Evolutionary conservation across 2,797 vertebrate species (phyloP).

Genomic region (Catostomus latipinnis): DNA sequence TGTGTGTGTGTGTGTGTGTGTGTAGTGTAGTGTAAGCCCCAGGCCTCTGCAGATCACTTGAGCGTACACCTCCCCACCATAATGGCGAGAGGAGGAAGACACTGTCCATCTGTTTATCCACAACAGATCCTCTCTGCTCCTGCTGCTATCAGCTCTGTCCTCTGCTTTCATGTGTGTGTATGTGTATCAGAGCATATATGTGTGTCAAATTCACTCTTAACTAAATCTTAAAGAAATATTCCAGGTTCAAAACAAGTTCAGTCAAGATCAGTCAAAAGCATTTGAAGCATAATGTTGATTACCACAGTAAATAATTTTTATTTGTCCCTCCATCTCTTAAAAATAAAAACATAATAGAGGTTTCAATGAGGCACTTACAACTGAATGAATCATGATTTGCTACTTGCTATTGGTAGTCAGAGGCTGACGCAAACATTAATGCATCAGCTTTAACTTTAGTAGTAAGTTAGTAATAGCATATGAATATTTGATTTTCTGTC

Average conservation of each 20-base stretch:
- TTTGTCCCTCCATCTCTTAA: too few species aligned
- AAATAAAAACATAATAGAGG: too few species aligned
- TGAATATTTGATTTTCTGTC: background rate
- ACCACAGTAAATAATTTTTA: too few species aligned
- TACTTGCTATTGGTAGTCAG: too few species aligned
- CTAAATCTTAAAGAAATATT: background rate
- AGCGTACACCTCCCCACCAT: constrained; percentile 20
- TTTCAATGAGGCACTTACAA: too few species aligned
- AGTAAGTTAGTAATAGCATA: background rate
- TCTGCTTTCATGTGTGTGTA: background rate
- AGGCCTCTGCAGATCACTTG: constrained; percentile 23
- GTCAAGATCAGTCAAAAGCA: too few species aligned
- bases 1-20: constrained; percentile 1
- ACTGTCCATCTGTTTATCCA: constrained; percentile 47
- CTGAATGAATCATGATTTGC: too few species aligned
- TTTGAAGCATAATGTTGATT: too few species aligned
- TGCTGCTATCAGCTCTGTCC: constrained; percentile 32
- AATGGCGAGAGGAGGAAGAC: constrained; percentile 25
- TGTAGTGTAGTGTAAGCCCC: constrained; percentile 42
- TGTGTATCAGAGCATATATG: background rate
- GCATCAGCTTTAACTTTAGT: background rate
- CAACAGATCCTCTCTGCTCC: constrained; percentile 37
- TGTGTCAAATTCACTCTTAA: background rate
- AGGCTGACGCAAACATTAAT: too few species aligned
- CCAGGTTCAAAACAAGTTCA: background rate